A percentile compares a stretch with the other conserved stretches of the same genome.
These are phyloP conservation scores for Tetraodon nigroviridis DNA, from an alignment of 2,113 vertebrate genomes.

Conservation along the genomic window DNA sequence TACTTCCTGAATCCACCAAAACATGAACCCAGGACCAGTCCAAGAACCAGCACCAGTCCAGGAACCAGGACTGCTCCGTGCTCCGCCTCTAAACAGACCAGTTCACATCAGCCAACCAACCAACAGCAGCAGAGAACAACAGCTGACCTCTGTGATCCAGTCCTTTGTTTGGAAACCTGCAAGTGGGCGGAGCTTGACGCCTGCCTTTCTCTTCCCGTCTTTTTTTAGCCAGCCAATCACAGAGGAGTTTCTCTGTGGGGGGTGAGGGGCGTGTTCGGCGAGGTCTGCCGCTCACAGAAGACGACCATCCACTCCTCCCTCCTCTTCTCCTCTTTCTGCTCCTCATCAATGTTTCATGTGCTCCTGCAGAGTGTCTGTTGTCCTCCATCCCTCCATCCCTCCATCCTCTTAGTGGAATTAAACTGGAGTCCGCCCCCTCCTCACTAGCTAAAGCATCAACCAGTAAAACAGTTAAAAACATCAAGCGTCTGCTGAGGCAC, in stretches of 20 bases:
- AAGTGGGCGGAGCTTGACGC: neutral
- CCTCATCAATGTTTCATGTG: conserved; percentile 71
- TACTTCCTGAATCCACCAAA: too few relatives aligned
- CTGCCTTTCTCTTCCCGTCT: too few relatives aligned
- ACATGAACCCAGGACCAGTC: too few relatives aligned
- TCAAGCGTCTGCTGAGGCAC: too few relatives aligned
- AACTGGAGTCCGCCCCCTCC: conserved; percentile 2
- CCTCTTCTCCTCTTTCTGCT: conserved; percentile 18
- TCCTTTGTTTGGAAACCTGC: neutral
- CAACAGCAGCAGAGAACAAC: neutral
- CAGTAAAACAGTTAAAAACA: too few relatives aligned
- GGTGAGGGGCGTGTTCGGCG: conserved; percentile 19
- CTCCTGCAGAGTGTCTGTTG: conserved; percentile 38
- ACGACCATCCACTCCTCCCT: conserved; percentile 1
- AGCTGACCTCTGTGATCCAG: neutral
- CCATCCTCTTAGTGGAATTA: conserved; percentile 53
- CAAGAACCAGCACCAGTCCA: too few relatives aligned
- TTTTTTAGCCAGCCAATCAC: conserved; percentile 40
- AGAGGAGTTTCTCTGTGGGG: neutral
- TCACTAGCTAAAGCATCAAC: too few relatives aligned
- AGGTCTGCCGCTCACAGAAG: neutral
- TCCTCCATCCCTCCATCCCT: neutral
- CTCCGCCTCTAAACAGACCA: too few relatives aligned
- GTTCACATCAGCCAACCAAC: too few relatives aligned
- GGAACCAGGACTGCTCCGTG: too few relatives aligned